These are phyloP conservation scores for Orussus abietinus DNA, from an alignment of 1,140 invertebrate genomes.

Conservation along the genomic window DNA sequence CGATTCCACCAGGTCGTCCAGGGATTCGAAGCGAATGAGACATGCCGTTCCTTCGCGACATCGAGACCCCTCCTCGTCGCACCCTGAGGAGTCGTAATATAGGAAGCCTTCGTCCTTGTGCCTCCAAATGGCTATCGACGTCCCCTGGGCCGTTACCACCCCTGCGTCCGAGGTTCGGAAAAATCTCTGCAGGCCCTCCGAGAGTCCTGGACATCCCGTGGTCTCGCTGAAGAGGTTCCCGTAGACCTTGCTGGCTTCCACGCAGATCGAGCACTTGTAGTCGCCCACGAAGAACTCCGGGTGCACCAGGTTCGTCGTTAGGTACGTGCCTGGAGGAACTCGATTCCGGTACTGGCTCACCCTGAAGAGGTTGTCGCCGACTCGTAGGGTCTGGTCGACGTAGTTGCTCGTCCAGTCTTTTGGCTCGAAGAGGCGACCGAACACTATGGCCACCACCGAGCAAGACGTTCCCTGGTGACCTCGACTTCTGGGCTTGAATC, in stretches of 20 bases:
- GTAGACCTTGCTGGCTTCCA: conserved; percentile 24
- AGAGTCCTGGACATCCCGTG: conserved; percentile 27
- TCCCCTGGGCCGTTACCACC: conserved; percentile 33
- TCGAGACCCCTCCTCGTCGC: conserved; percentile 21
- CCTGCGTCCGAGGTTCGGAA: conserved; percentile 25
- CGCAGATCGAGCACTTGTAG: conserved; percentile 30
- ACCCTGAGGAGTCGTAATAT: conserved; percentile 30
- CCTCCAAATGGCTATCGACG: conserved; percentile 35
- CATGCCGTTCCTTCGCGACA: conserved; percentile 23
- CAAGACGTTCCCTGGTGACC: conserved; percentile 32
- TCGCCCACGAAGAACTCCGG: conserved; percentile 37
- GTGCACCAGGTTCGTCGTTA: conserved; percentile 26
- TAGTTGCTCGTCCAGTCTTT: conserved; percentile 27
- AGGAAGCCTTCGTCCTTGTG: conserved; percentile 21
- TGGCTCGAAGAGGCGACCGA: conserved; percentile 29
- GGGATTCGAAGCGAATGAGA: conserved; percentile 26
- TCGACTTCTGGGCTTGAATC: conserved; percentile 36
- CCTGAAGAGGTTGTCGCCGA: conserved; percentile 36
- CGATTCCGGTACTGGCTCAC: conserved; percentile 22
- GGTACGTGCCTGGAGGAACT: conserved; percentile 24
- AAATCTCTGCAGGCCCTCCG: conserved; percentile 29
- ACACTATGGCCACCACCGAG: conserved; percentile 30
- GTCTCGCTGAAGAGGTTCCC: conserved; percentile 33
- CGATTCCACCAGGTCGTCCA: conserved; percentile 25
- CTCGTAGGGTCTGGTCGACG: conserved; percentile 30